Percentiles rank a stretch among this genome's conserved stretches.
These are phyloP conservation scores for Eupithecia dodoneata DNA, from an alignment of 2,888 invertebrate genomes.

Conservation along the genomic window DNA sequence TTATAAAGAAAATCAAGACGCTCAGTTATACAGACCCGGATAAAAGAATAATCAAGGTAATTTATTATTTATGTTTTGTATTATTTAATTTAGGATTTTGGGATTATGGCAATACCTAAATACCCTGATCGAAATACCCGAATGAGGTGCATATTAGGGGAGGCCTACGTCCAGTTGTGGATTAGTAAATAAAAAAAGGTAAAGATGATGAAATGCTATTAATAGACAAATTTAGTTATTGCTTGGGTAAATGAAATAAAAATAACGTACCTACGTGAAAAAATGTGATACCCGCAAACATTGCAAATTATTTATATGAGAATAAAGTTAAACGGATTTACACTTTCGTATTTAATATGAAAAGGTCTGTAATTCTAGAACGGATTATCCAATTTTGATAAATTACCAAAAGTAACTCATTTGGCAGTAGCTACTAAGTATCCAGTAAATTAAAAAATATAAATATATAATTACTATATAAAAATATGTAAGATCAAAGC, in stretches of 20 bases:
- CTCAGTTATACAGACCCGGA: constrained; percentile 73
- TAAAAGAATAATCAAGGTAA: constrained; percentile 73
- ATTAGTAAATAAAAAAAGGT: too few species aligned
- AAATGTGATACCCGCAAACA: neutral
- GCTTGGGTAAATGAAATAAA: neutral
- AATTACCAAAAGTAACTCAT: neutral
- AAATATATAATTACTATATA: neutral
- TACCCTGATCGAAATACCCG: neutral
- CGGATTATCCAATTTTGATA: neutral
- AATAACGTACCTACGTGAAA: neutral
- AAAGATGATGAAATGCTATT: neutral
- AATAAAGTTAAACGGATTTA: neutral
- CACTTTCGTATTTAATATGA: neutral
- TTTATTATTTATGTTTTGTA: neutral
- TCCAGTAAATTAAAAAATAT: neutral
- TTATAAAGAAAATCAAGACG: constrained; percentile 74
- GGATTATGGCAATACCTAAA: neutral
- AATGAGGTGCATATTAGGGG: neutral
- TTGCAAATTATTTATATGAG: neutral
- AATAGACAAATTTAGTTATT: neutral
- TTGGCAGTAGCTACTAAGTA: too few species aligned
- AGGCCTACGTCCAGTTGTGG: neutral
- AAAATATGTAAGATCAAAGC: too few species aligned
- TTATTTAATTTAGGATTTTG: neutral
- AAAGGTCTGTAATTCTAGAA: neutral